Base-by-base conservation (phyloP, 2,797 vertebrate species). In the Pangasius larnaudii region DNA sequence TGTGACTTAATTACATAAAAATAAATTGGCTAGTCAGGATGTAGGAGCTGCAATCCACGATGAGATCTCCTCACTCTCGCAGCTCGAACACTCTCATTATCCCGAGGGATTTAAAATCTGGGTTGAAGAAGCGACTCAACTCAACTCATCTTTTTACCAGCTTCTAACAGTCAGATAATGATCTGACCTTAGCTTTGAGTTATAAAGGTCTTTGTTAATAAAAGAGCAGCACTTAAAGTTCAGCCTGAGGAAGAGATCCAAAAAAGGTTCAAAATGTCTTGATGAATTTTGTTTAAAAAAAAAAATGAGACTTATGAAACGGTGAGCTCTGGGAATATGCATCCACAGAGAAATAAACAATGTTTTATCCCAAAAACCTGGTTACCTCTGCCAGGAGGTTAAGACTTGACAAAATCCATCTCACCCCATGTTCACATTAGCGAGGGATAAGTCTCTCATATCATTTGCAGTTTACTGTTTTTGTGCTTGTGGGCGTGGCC, bases 31-130 rank as follows among this genome's bases (percentile, higher is more conserved):
- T 61, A 13, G 79, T n/a, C 5, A 61, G 22, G 36, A 61, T 61
- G 58, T 39, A 61, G 56, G 22, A 81, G 56, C 53, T 7, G 78
- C 33, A 58, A 13, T 39, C 79, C 11, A 42, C 16, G 7, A 10
- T 14, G 1, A 53, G n/a, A 56, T 56, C 33, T 61, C 56, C 33
- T 81, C 56, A 6, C 22, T 24, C 78, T 59, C 33, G 51, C 51
- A 36, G 18, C 51, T 59, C 78, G 6, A n/a, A 42, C 79, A 27
- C 33, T 27, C 91, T 94, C 89, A 93, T 95, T 94, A 94, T 92
- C 90, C 86, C 42, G 79, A 46, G 72, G 85, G 86, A 93, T 94
- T 93, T 90, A 16, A 92, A 94, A 93, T 92, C 88, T 86, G 79
- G 88, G 83, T 90, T 39, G 46, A 61, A 53, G 56, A 85, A 42